A percentile compares a stretch with the other conserved stretches of the same genome.
These are phyloP conservation scores for Chionomys nivalis DNA, from an alignment of 2,113 vertebrate genomes.

Conservation along the genomic window DNA sequence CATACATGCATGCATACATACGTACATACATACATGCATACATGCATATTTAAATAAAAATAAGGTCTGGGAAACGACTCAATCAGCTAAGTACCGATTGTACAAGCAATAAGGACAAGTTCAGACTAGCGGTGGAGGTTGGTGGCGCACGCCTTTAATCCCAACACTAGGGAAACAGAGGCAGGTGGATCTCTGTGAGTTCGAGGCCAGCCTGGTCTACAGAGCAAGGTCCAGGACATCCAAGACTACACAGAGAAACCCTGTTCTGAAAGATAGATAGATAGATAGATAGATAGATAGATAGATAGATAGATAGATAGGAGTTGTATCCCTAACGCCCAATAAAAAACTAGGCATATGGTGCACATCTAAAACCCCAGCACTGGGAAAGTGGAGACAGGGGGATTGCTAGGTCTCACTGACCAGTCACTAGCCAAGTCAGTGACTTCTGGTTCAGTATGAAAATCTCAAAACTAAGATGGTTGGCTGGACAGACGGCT, in stretches of 20 bases:
- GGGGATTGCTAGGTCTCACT: not conserved
- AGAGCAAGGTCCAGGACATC: too few species aligned
- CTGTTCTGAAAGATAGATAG: too few species aligned
- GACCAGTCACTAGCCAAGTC: not conserved
- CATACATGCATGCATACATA: not conserved
- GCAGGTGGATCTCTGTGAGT: not conserved
- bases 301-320: too few species aligned
- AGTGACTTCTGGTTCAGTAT: not conserved
- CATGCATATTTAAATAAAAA: not conserved
- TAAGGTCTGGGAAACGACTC: too few species aligned
- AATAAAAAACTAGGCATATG: not conserved
- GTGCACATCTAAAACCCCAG: not conserved
- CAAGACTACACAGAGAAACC: too few species aligned
- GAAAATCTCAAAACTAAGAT: not conserved
- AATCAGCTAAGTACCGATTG: not conserved
- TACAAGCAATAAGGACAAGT: not conserved
- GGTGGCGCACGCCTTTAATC: not conserved
- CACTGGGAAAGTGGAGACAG: not conserved
- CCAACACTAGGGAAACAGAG: not conserved
- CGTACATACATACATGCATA: too few species aligned
- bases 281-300: too few species aligned
- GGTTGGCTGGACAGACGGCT: not conserved
- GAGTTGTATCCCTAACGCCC: too few species aligned
- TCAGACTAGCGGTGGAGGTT: not conserved
- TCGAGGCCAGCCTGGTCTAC: not conserved